Base-by-base conservation (phyloP, 2,888 invertebrate species). In the Pediacus dermestoides region DNA sequence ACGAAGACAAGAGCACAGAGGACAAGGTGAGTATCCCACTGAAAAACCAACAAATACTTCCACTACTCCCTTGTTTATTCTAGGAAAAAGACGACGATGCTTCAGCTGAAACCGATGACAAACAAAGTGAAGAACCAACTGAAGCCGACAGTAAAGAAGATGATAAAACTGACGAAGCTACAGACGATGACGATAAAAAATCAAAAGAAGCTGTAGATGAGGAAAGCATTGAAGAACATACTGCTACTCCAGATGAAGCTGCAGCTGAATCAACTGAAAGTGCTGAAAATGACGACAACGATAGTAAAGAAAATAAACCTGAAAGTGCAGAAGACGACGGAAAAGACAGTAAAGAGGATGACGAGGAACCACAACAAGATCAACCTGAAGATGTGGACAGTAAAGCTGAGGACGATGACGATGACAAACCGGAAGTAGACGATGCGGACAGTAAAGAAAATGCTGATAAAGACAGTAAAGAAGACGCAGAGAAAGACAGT, bases 101-200 rank as follows among this genome's bases (percentile, higher is more conserved):
- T 13, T 13, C 22, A 1, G 25, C 11, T 18, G 6, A 6, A 8
- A 8, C 6, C n/a, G 31, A 31, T 8, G 27, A 37, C 8, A 25
- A 14, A 8, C 16, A 8, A 15, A 28, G 6, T 25, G 25, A 16
- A 23, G n/a, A n/a, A n/a, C n/a, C n/a, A n/a, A n/a, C n/a, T 22
- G 62, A 57, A 32, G 62, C 64, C 40, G 56, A 49, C 27, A 55
- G 52, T 42, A 40, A 46, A 34, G 55, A 53, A 43, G 56, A 52
- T 39, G 42, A 39, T 50, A 39, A 46, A 44, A 35, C 44, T 32
- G 46, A 57, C 47, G 60, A 42, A 40, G 28, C 39, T 32, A 38
- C 37, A 33, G 44, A 44, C 32, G 33, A 42, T 39, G 33, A 39
- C 39, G 13, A 41, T 33, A 26, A 39, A 38, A 39, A 41, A 33